Evolutionary conservation across 2,888 invertebrate species (phyloP), one percentile per base, ranked within the genome.

Genomic region (Ophion costatus): DNA sequence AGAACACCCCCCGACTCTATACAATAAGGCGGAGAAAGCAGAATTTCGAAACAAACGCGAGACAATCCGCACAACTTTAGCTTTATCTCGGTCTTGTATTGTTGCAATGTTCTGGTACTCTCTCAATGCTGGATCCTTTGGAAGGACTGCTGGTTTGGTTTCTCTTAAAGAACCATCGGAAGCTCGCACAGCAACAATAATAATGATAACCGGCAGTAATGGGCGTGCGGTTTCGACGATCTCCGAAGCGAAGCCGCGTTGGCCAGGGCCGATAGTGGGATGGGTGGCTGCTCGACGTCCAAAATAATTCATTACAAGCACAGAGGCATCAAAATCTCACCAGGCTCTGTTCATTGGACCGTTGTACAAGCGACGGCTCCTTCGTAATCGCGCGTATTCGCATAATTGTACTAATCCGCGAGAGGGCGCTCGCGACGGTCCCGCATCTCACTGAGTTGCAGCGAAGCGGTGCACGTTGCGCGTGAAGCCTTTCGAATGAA

Each of bases 31-130:
- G 10, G 57, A 70, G 51, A n/a, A 42, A 38, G 64, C 45, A 51
- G 42, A 64, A 71, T 59, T 69, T 63, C 61, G 69, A 33, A 78
- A 70, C 63, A 51, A 70, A 59, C 29, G 42, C 20, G 61, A 45
- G 70, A 14, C 51, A 78, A 78, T 69, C 70, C 70, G 61, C 61
- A 29, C 45, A 78, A 78, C 70, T 78, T 61, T 63, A 63, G 61
- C 51, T 70, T 78, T 70, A 70, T 59, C 63, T 51, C 51, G 70
- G 10, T 78, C 70, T 69, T 38, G 9, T 70, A 78, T 78, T 61
- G 78, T 78, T 70, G 69, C 20, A 51, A 70, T 61, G 61, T 67
- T 69, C 69, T 69, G 45, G 69, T 61, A 29, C 51, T 70, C 42
- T 70, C 78, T 33, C 42, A 69, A 70, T 22, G 69, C 61, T 29